phyloP scores from a whole-genome alignment of 2,113 vertebrate genomes.

The Climacteris rufus region DNA sequence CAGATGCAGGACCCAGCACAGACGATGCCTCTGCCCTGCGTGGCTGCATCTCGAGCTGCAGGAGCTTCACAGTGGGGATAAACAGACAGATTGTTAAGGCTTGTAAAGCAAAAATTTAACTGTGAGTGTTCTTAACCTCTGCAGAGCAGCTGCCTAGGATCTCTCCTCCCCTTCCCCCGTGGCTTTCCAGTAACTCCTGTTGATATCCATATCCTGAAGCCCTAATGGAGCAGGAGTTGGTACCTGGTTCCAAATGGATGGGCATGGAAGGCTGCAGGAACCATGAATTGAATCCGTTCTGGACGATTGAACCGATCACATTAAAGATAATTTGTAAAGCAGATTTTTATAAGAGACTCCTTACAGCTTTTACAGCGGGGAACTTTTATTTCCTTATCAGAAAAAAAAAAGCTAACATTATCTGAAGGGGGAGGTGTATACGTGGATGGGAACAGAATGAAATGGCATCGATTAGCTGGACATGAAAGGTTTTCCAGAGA shows the following conservation, averaged over 20 bases:
- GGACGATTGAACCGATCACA: neutral
- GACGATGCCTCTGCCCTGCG: neutral
- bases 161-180: neutral
- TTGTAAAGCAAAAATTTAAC: neutral
- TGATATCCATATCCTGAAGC: neutral
- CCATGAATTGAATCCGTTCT: neutral
- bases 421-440: neutral
- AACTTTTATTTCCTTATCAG: conserved; percentile 34
- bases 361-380: conserved; percentile 1
- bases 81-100: neutral
- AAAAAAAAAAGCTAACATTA: conserved; percentile 3
- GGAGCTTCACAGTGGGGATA: neutral
- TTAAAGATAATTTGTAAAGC: conserved; percentile 32
- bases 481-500: neutral
- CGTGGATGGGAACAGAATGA: neutral
- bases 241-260: neutral
- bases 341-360: conserved; percentile 2
- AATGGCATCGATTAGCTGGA: neutral
- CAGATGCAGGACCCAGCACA: neutral
- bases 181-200: neutral
- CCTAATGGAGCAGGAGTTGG: neutral
- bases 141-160: neutral
- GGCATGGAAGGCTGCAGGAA: neutral
- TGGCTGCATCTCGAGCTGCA: neutral
- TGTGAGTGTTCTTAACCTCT: neutral